Evolutionary conservation across 2,888 invertebrate species (phyloP), one percentile per base, ranked within the genome.

Genomic region (Phengaris alcon): DNA sequence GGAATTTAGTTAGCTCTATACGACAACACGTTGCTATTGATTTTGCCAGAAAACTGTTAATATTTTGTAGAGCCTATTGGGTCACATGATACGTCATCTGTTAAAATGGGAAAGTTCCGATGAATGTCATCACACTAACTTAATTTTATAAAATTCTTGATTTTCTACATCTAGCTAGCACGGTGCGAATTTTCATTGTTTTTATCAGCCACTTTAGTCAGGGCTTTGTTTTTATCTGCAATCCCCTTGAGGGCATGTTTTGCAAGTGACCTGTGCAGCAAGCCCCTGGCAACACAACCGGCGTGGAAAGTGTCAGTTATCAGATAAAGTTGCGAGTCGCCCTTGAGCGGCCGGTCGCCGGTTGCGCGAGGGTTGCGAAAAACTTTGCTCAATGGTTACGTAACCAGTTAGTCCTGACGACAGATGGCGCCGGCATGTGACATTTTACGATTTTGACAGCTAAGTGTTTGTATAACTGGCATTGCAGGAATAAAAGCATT

Each of bases 351-450:
- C 6, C 59, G 59, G 22, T 9, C 64, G 52, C 52, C 12, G 64
- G 35, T 64, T 64, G 64, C 64, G 35, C 12, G 64, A 35, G 64
- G 64, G 64, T 64, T 64, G 64, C 35, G 64, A 64, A 64, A 64
- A 64, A 12, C 6, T 64, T 64, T 64, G 64, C 64, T 13, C 64
- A 64, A 64, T 35, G 64, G 35, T 64, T 64, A 44, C 64, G 64
- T 35, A 64, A 44, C 64, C 59, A 35, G 35, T 6, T 5, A 9
- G 10, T 12, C 35, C 4, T 3, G 35, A 35, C 35, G 64, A 64
- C 35, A 64, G 64, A 64, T 64, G 64, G 64, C 64, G 44, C 64
- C 10, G 35, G 12, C 12, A 9, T 44, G 35, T 64, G 22, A 59
- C 59, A 59, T 59, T 64, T 64, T 22, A 35, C 59, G 15, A 22